phyloP scores from a whole-genome alignment of 2,797 vertebrate species.

The Anas flavirostris region DNA sequence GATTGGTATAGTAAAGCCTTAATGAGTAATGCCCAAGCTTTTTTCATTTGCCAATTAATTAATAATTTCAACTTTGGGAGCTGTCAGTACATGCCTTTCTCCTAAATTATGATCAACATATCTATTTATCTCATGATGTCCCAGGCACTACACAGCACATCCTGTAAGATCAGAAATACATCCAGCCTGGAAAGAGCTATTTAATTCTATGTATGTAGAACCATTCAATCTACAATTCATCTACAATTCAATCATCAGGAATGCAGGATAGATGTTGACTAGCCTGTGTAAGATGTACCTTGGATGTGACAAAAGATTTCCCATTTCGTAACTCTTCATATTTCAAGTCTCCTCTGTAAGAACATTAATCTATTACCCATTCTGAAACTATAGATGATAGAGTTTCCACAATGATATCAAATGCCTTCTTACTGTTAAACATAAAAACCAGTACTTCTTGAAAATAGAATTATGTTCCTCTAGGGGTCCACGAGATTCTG shows the following conservation, averaged over 20 bases:
- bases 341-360: not conserved
- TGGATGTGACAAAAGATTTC: not conserved
- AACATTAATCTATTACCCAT: not conserved
- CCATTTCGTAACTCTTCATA: not conserved
- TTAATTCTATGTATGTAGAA: not conserved
- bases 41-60: not conserved
- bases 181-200: not conserved
- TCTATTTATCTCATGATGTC: not conserved
- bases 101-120: not conserved
- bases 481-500: not conserved
- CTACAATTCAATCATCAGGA: not conserved
- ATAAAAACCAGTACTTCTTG: not conserved
- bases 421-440: not conserved
- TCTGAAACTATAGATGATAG: not conserved
- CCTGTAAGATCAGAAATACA: not conserved
- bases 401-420: not conserved
- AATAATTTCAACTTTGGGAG: not conserved
- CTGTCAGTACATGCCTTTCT: not conserved
- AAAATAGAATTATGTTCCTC: not conserved
- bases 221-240: not conserved
- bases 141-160: not conserved
- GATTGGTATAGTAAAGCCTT: not conserved
- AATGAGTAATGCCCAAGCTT: not conserved
- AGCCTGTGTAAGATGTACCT: not conserved
- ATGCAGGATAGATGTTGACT: fast-evolving